Base-by-base conservation (phyloP, 2,113 vertebrate genomes). In the Corvus cornix region DNA sequence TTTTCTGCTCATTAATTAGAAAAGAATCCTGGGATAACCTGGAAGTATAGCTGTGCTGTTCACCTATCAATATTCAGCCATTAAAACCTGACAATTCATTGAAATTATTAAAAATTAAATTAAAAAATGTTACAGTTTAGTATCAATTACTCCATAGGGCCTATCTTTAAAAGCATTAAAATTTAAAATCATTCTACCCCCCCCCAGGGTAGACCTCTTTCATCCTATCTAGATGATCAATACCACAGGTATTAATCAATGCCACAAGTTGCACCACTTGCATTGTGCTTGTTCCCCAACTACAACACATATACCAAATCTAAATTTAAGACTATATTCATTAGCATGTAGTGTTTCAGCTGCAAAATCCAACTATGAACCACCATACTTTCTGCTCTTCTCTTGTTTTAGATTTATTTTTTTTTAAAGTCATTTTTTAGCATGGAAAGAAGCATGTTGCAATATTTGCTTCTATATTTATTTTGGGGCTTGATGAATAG, bases 381-480 rank as follows among this genome's bases (percentile, higher is more conserved):
- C 3, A 18, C 10, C 4, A 24, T 9, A 13, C 16, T 59, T 87
- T 10, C 13, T 26, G 31, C 44, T 48, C 28, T 44, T n/a, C 58
- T 67, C 67, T 30, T 16, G 7, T 39, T 74, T 75, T 44, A 83
- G 3, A 67, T 64, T 59, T 1, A 0, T 44, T n/a, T 37, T 58
- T 53, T 53, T 39, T 23, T 24, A 7, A 75, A 75, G 23, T 35
- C 19, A 33, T 80, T 48, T 69, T 82, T 85, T 46, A 78, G 52
- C 55, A 44, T 7, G 15, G 35, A 46, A 95, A 83, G 78, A 31
- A 76, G 11, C 37, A n/a, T 94, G 88, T 89, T 86, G 92, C 92
- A 96, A 95, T 94, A 75, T 89, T 94, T 91, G 95, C 41, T 64
- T 93, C 91, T 82, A 0, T 93, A 93, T 95, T 96, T 96, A 93